Evolutionary conservation across 2,888 invertebrate genomes (phyloP), one percentile per base, ranked within the genome.

Genomic region (Acholoe squamosa): DNA sequence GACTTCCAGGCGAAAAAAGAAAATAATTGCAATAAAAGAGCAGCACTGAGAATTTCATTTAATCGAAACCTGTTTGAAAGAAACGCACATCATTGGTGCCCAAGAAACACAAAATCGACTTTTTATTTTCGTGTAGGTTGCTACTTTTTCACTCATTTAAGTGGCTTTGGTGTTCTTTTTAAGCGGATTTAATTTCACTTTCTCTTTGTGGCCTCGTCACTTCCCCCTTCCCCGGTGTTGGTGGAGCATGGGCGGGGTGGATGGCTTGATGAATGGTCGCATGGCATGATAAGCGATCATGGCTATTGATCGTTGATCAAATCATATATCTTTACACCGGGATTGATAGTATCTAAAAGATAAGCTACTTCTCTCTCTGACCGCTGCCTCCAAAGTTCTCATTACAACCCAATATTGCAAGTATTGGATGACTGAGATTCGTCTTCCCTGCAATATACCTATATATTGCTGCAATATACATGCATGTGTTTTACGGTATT

Each of bases 261-360:
- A 80, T 22, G 0, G 43, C 0, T 34, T 80, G 80, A 80, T 80
- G 80, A n/a, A 80, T 80, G 80, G 43, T 5, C 12, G 19, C 34
- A 34, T 34, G 43, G 34, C 80, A 80, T n/a, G 80, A 80, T 0
- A 80, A 5, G 80, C 0, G 80, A 80, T 80, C 80, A 31, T 33
- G n/a, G 14, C 7, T 80, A 80, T 80, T 34, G 80, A 80, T 80
- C 43, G 10, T 16, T 34, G 80, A 80, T 34, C 80, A 33, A 43
- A 80, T 80, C 34, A 80, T 34, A 80, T 43, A 43, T n/a, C n/a
- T 80, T 33, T 33, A 22, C n/a, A 19, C 80, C 34, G 19, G 80
- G 43, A 80, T 80, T 80, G 33, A 33, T 80, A 80, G 80, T 3
- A 16, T 80, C 14, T 80, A 80, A 76, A 25, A 80, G 80, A 80